Conservation (phyloP, 2,888 invertebrate genomes). For the Acleris laterana region DNA sequence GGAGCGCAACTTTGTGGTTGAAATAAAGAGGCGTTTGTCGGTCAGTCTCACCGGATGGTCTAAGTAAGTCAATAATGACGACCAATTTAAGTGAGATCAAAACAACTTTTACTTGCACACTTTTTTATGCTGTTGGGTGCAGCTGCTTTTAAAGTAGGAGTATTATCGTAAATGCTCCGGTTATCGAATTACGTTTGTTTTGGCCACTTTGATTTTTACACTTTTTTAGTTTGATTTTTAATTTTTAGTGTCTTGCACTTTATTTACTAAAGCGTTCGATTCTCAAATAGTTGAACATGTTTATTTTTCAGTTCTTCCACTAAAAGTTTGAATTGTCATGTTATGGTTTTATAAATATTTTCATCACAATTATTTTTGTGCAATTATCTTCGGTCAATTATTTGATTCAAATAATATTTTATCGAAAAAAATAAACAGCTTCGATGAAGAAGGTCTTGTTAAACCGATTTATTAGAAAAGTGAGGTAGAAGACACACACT, state of each 20-base stretch:
- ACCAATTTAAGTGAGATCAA: slow-evolving; percentile 29
- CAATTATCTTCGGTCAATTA: no score
- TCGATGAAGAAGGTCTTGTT: no score
- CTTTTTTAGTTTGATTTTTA: background rate
- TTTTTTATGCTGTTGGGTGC: slow-evolving; percentile 9
- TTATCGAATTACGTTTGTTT: slow-evolving; percentile 6
- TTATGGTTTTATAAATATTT: no score
- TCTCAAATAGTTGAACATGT: no score
- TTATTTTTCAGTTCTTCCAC: no score
- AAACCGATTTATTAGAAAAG: no score
- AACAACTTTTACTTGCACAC: slow-evolving; percentile 35
- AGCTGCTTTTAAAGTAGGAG: slow-evolving; percentile 21
- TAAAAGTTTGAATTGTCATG: no score
- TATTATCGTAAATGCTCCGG: slow-evolving; percentile 15
- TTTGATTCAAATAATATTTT: no score
- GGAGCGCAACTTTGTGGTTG: slow-evolving; percentile 51
- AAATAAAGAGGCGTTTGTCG: slow-evolving; percentile 15
- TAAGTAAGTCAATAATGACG: slow-evolving; percentile 27
- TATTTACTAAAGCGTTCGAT: no score
- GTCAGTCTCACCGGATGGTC: slow-evolving; percentile 3
- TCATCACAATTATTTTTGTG: no score
- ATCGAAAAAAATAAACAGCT: no score
- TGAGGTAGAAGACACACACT: background rate
- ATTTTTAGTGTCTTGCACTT: no score
- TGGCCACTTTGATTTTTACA: background rate